Percentiles rank a stretch among this genome's conserved stretches.
Conservation (phyloP, 2,113 vertebrate species). For the Dromaius novaehollandiae region DNA sequence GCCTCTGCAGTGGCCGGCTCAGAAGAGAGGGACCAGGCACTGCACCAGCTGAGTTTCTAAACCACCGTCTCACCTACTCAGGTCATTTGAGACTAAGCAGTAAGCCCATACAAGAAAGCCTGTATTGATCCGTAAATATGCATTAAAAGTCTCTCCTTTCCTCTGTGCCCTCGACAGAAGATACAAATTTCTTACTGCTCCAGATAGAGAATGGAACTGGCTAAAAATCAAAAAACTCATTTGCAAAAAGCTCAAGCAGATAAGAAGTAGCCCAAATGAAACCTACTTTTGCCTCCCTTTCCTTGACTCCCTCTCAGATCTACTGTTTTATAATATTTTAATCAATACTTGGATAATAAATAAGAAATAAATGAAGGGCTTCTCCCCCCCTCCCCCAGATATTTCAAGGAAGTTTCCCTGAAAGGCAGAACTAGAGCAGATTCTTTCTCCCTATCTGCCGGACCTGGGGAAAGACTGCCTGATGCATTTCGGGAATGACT, state of each 20-base stretch:
- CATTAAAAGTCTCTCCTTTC: background rate
- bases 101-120: background rate
- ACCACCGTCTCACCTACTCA: constrained; percentile 18
- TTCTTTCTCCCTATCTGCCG: rapidly evolving
- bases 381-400: background rate
- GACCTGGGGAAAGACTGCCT: background rate
- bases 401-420: background rate
- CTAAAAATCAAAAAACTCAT: background rate
- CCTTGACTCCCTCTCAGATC: background rate
- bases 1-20: background rate
- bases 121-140: rapidly evolving
- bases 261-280: background rate
- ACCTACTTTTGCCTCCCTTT: background rate
- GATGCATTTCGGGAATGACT: rapidly evolving
- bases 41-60: background rate
- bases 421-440: background rate
- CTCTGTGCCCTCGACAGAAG: background rate
- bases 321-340: background rate
- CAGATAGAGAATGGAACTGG: background rate
- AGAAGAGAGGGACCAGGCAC: background rate
- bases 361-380: background rate
- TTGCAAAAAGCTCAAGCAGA: background rate
- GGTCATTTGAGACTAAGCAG: background rate
- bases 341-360: background rate
- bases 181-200: background rate